Base-by-base conservation (phyloP, 2,113 vertebrate species). In the Rhipidura dahli region DNA sequence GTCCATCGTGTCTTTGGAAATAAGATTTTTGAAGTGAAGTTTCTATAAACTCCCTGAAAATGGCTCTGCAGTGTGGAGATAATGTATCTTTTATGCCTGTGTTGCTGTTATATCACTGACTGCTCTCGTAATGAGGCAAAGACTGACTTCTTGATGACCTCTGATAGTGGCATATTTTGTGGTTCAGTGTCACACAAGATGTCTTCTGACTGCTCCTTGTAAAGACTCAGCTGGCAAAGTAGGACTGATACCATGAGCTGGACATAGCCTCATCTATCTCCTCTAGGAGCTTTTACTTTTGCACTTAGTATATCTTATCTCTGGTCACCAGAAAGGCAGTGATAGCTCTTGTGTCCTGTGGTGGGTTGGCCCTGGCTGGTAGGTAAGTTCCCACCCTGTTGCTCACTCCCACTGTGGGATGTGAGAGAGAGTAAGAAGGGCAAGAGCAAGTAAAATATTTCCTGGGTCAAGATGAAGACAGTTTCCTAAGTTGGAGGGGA, bases 361-460 rank as follows among this genome's bases (percentile, higher is more conserved):
- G 10, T 81, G 60, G 40, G 12, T 50, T 82, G 16, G 33, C 35
- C 11, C 30, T 71, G 44, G 5, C 20, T 61, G 72, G 10, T 56
- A 57, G 30, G 28, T 77, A n/a, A 20, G 9, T 63, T 26, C 17
- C 17, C 26, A 14, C 15, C 2, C 4, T 63, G 39, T 61, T 9
- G 1, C n/a, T 87, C 1, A 0, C 30, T 72, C 4, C 20, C 5
- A 4, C 35, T 33, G 11, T 33, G 65, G 23, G 2, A 37, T 54
- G 17, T 7, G 6, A 9, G 37, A 79, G 42, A 78, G 51, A 78
- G 40, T 1, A 66, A 30, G 28, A 84, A 73, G 17, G 17, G 33
- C 33, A 82, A 45, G 90, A 50, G 11, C 51, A 69, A 59, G 31
- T 15, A 45, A 60, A 57, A 28, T 14, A 30, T 9, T 45, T 50